A percentile compares a stretch with the other conserved stretches of the same genome.
These are phyloP conservation scores for Megathymus violae DNA, from an alignment of 1,140 invertebrate genomes.

Conservation along the genomic window DNA sequence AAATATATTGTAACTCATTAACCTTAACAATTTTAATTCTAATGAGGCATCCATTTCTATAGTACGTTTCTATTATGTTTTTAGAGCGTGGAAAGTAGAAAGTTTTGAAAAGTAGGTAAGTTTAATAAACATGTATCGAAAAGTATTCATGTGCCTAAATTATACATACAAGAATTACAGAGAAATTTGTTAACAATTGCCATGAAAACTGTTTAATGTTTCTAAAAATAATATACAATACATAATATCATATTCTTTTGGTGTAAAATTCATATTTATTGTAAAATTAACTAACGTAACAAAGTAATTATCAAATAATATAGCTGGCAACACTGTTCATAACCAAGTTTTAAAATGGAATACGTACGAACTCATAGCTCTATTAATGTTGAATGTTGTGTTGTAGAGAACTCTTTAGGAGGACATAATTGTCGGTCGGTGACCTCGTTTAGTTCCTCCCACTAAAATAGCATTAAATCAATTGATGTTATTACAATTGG, in stretches of 20 bases:
- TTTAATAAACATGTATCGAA: conserved; percentile 67
- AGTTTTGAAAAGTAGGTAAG: conserved; percentile 77
- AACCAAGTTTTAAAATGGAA: conserved; percentile 12
- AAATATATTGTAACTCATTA: conserved; percentile 55
- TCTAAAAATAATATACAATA: conserved; percentile 7
- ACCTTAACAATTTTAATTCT: conserved; percentile 46
- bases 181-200: conserved; percentile 4
- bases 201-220: neutral
- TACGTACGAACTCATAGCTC: conserved; percentile 9
- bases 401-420: conserved; percentile 68
- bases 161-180: conserved; percentile 33
- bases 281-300: too few species aligned
- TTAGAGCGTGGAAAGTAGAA: conserved; percentile 83
- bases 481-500: conserved; percentile 82
- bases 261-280: too few species aligned
- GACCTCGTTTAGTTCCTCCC: conserved; percentile 77
- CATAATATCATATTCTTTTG: neutral
- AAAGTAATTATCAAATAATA: too few species aligned
- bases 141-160: conserved; percentile 56
- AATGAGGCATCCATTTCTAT: conserved; percentile 69
- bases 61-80: conserved; percentile 77
- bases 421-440: conserved; percentile 80
- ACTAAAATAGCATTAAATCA: conserved; percentile 81
- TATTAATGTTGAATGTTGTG: conserved; percentile 49
- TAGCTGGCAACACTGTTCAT: neutral